Percentiles rank a stretch among this genome's conserved stretches.
These are phyloP conservation scores for Zingel zingel DNA, from an alignment of 2,113 vertebrate genomes.

Conservation along the genomic window DNA sequence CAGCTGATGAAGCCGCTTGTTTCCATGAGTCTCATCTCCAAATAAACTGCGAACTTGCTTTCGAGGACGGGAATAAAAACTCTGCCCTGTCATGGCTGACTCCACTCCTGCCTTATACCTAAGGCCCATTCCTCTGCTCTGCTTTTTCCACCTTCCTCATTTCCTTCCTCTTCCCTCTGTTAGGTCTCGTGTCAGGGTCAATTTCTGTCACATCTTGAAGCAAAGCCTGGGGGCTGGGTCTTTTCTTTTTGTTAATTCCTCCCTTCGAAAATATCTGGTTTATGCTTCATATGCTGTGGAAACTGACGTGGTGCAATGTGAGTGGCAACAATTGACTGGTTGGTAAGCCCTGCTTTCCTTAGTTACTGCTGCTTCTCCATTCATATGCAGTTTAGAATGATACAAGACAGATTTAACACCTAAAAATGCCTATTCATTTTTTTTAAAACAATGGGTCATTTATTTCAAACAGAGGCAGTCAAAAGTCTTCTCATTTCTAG, in stretches of 20 bases:
- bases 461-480: not conserved
- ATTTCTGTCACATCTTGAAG: conserved; percentile 46
- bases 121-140: not conserved
- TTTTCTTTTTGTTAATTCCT: conserved; percentile 1
- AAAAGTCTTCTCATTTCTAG: not conserved
- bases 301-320: not conserved
- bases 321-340: no score
- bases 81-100: not conserved
- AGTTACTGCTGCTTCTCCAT: not conserved
- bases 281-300: not conserved
- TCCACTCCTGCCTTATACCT: conserved; percentile 12
- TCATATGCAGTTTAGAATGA: not conserved
- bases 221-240: conserved; percentile 6
- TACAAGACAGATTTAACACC: not conserved
- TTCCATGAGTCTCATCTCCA: not conserved
- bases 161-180: not conserved
- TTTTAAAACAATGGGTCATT: not conserved
- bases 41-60: not conserved
- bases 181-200: conserved; percentile 32
- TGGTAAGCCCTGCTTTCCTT: not conserved
- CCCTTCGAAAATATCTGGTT: conserved; percentile 4
- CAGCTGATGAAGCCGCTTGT: not conserved
- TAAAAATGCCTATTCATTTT: not conserved
- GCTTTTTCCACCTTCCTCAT: not conserved
- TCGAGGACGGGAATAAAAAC: conserved; percentile 17